These are phyloP conservation scores for Brachyhypopomus gauderio DNA, from an alignment of 2,113 vertebrate genomes.

Conservation along the genomic window DNA sequence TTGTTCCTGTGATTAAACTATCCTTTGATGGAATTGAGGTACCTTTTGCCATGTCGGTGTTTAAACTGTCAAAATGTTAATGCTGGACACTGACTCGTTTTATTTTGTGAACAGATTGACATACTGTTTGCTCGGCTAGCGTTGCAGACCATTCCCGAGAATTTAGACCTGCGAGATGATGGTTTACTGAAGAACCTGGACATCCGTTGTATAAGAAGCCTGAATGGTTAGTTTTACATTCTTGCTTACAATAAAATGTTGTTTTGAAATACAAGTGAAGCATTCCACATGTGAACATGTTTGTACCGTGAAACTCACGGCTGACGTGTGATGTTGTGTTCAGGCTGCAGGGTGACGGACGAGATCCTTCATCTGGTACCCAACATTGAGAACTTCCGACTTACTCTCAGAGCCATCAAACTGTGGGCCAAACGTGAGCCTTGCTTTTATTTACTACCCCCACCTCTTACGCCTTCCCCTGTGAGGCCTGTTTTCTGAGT, in stretches of 20 bases:
- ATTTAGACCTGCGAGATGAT: slow-evolving; percentile 86
- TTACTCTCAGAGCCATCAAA: slow-evolving; percentile 91
- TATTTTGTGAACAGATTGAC: slow-evolving; percentile 80
- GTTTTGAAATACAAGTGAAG: not conserved
- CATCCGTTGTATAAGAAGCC: slow-evolving; percentile 87
- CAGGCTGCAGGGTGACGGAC: slow-evolving; percentile 91
- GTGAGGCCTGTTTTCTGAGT: not conserved
- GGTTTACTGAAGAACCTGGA: slow-evolving; percentile 85
- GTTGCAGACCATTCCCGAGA: slow-evolving; percentile 85
- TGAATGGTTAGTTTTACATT: slow-evolving; percentile 76
- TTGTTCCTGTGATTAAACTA: slow-evolving; percentile 91
- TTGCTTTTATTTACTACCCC: slow-evolving; percentile 10
- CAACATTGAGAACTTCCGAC: slow-evolving; percentile 89
- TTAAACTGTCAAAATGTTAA: not conserved
- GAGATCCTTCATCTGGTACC: slow-evolving; percentile 92
- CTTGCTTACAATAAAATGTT: not conserved
- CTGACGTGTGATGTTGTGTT: not conserved
- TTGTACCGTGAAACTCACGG: not conserved
- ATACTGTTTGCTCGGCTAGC: slow-evolving; percentile 89
- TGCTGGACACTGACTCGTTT: not conserved
- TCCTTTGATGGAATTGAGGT: slow-evolving; percentile 91
- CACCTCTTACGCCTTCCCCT: slow-evolving; percentile 48
- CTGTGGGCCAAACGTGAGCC: slow-evolving; percentile 93
- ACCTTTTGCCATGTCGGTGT: slow-evolving; percentile 41
- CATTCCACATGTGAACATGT: not conserved